Conservation (phyloP, 2,113 vertebrate genomes). For the Eretmodus cyanostictus region DNA sequence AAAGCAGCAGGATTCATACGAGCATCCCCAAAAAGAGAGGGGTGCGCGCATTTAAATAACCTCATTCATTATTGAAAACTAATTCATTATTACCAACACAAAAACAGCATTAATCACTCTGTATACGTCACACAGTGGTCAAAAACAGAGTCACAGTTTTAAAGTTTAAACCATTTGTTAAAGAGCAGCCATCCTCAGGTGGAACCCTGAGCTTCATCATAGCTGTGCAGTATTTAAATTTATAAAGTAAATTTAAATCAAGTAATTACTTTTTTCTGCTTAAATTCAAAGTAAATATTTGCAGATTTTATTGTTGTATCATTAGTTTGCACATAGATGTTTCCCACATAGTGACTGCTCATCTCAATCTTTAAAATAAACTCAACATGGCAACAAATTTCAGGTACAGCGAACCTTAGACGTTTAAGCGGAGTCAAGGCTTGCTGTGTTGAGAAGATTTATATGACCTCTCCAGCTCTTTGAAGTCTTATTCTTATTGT, state of each 20-base stretch:
- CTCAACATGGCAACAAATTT: not conserved
- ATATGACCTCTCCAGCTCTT: not conserved
- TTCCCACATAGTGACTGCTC: not conserved
- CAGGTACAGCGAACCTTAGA: not conserved
- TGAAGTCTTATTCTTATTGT: not conserved
- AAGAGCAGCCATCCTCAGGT: not conserved
- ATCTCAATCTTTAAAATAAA: not conserved
- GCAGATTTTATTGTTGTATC: not conserved
- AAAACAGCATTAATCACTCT: not conserved
- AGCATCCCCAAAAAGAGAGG: not conserved
- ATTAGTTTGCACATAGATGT: not conserved
- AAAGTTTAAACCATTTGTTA: not conserved
- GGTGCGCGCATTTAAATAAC: not conserved
- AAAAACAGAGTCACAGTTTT: not conserved
- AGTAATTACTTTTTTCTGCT: not conserved
- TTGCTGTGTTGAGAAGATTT: not conserved
- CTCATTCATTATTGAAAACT: not conserved
- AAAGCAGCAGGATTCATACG: not conserved
- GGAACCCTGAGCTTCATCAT: not conserved
- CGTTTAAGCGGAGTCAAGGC: not conserved
- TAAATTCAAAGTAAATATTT: not conserved
- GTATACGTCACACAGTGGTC: not conserved
- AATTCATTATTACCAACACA: not conserved
- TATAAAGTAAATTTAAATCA: not conserved
- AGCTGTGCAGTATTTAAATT: not conserved